Evolutionary conservation across 2,888 invertebrate species (phyloP), one percentile per base, ranked within the genome.

Genomic region (Euplagia quadripunctaria): DNA sequence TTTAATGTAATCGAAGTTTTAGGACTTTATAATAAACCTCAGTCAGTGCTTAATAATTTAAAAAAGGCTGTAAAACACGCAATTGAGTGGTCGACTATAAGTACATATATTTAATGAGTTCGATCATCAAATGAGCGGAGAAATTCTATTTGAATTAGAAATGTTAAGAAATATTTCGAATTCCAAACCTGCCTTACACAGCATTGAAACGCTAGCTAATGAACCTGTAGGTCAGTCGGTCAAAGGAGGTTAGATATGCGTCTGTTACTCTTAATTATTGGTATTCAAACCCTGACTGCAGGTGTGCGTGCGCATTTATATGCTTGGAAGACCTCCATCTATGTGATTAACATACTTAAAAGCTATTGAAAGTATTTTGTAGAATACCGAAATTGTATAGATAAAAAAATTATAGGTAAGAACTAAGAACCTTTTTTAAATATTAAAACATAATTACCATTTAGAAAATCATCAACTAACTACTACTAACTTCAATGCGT

Each of bases 171-270:
- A 66, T 66, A 16, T 20, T 51, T 66, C 17, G 17, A 51, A 66
- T 51, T 41, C n/a, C 41, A 31, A 52, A 55, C 41, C 52, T 42
- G 52, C 42, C 17, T n/a, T 68, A 41, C 67, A 52, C 41, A 68
- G 52, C 71, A 70, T 74, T 74, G 65, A 58, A 52, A 31, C 8
- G 64, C 58, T 72, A 63, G 69, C 70, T 76, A 74, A 81, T 70
- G 75, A 79, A 74, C 9, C 72, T 81, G 69, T 79, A 71, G 81
- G 77, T 81, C 73, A 79, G 52, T 73, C 63, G 79, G 83, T 70
- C 77, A 77, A 41, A 79, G 55, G 63, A 83, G 74, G 65, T 81
- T 74, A 67, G 55, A 58, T 69, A 55, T 69, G 46, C 43, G 64
- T 20, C 64, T 58, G 46, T 64, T 63, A 61, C 51, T 70, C 49